Percentiles rank a stretch among this genome's conserved stretches.
phyloP scores from a whole-genome alignment of 2,113 vertebrate genomes.

The Australoheros scitulus region DNA sequence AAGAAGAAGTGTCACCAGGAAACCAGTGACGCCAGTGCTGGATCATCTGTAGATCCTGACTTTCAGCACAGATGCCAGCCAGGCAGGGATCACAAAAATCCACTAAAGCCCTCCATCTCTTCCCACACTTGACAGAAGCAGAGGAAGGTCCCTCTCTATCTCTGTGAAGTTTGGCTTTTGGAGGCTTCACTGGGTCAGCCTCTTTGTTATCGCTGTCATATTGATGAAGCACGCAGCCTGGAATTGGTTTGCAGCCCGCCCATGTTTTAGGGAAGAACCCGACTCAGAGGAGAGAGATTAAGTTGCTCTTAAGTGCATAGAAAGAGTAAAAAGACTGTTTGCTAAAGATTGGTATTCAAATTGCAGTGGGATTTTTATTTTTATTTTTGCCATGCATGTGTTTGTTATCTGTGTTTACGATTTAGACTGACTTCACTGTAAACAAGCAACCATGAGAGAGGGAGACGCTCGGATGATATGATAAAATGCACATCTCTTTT shows the following conservation, averaged over 20 bases:
- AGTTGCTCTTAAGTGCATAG: conserved; percentile 33
- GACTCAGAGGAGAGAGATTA: conserved; percentile 53
- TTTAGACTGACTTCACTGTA: conserved; percentile 55
- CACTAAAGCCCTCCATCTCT: conserved; percentile 70
- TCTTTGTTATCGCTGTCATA: conserved; percentile 48
- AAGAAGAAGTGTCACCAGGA: background rate
- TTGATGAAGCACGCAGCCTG: conserved; percentile 55
- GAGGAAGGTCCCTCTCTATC: conserved; percentile 55
- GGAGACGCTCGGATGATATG: conserved; percentile 59
- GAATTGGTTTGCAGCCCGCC: conserved; percentile 37
- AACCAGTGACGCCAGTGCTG: conserved; percentile 16
- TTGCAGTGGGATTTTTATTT: conserved; percentile 62
- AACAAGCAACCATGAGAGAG: conserved; percentile 67
- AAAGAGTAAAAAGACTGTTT: conserved; percentile 46
- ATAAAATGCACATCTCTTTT: conserved; percentile 65
- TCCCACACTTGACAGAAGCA: conserved; percentile 68
- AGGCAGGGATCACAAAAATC: conserved; percentile 69
- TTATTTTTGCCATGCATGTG: conserved; percentile 15
- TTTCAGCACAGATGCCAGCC: conserved; percentile 39
- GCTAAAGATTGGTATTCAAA: conserved; percentile 54
- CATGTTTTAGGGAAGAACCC: conserved; percentile 32
- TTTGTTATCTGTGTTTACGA: conserved; percentile 66
- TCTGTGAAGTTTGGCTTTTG: conserved; percentile 64
- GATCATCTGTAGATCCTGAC: conserved; percentile 25
- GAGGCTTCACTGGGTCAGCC: conserved; percentile 59